Base-by-base conservation (phyloP, 2,888 invertebrate species). In the Andrena camellia region DNA sequence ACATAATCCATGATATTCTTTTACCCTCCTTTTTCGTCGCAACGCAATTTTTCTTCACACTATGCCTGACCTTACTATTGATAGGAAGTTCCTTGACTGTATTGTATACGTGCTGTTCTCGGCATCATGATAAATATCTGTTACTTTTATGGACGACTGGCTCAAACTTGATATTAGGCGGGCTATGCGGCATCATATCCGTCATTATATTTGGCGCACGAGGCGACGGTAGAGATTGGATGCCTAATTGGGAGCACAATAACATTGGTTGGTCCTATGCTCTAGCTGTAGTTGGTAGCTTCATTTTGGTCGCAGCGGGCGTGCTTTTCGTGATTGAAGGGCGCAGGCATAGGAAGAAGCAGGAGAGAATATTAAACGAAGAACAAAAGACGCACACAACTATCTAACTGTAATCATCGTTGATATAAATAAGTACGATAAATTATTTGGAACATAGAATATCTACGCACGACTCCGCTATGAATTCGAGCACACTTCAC, bases 161-260 rank as follows among this genome's bases (percentile, higher is more conserved):
- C 42, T 95, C 96, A 0, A 96, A 96, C 85, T 95, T 97, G 77
- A 95, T 97, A 52, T 94, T 97, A 79, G 96, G 97, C 89, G 96
- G 96, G 95, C 92, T 97, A 60, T 97, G 97, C 88, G 98, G 98
- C 10, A 95, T 98, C 1, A 96, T 98, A 91, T 96, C 98, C 0
- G 97, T 98, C 0, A 96, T 97, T 2, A 97, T 97, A 76, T 99
- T 99, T 94, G 99, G 99, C 52, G 97, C 97, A 0, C 96, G 97
- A 92, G 99, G 98, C 3, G 98, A 99, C 94, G 97, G 98, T 4
- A 95, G 99, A 86, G 98, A 98, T 91, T 98, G 99, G 97, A 98
- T 99, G 98, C 99, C 99, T 0, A 96, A 98, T 91, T 98, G 99
- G 97, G 98, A 99, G 90, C 97, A 98, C 93, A 99, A 99, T 94